Base-by-base conservation (phyloP, 2,888 invertebrate genomes). In the Limenitis camilla region DNA sequence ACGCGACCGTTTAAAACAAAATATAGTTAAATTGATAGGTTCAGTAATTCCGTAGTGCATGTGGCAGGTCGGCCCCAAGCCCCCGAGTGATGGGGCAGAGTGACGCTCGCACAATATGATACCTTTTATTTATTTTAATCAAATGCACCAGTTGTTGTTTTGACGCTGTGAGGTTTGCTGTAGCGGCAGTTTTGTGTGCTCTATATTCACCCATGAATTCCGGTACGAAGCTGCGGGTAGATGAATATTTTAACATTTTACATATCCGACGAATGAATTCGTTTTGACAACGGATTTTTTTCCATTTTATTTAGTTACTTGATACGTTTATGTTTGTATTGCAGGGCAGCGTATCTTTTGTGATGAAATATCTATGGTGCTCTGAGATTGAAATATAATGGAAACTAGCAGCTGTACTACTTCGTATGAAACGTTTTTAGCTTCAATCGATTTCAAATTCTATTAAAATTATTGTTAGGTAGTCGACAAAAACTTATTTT, bases 181-280 rank as follows among this genome's bases (percentile, higher is more conserved):
- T 74, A 70, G 72, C 71, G 74, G 74, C 76, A 77, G 78, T 78
- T 78, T 71, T 78, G 79, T 74, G 72, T 69, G 65, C 63, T 65
- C 72, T 71, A 76, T 71, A 77, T 77, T 77, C 76, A 71, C 65
- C 76, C 78, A 78, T 81, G 84, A 81, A 83, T 81, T 82, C 79
- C 80, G 74, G 76, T 69, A 67, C 71, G 69, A 71, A 76, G 70
- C 71, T 70, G 74, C 67, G 74, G 76, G 76, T 78, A 82, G 81
- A 84, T 84, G 86, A 84, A 84, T 83, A 79, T 76, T 82, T 84
- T 79, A 81, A 81, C 78, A 81, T 85, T 85, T 84, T 83, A 83
- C 81, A 84, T 80, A 81, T 80, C 78, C 79, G 74, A 76, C 80
- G 76, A 82, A 82, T 81, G 81, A 78, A 83, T 82, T 79, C 73